Evolutionary conservation across 2,797 vertebrate genomes (phyloP).

Genomic region (Acomys russatus): DNA sequence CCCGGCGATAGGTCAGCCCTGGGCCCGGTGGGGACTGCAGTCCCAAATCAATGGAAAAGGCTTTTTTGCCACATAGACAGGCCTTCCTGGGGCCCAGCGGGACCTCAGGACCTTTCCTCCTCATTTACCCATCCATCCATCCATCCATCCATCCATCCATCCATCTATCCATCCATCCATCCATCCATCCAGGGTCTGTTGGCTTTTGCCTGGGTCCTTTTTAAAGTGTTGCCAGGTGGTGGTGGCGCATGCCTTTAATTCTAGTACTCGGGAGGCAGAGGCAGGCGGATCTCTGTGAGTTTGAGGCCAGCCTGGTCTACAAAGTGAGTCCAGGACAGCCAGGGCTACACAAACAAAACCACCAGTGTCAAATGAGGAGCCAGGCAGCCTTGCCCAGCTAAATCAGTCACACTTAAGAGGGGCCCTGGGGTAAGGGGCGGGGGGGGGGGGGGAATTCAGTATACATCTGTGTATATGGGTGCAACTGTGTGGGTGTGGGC

Average conservation of each 20-base stretch:
- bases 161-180: too few relatives aligned
- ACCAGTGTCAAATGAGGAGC: not conserved
- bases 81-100: not conserved
- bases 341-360: too few relatives aligned
- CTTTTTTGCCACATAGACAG: not conserved
- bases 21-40: not conserved
- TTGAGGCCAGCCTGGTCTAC: too few relatives aligned
- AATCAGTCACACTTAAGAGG: not conserved
- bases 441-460: fast-evolving
- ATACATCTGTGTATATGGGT: not conserved
- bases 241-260: too few relatives aligned
- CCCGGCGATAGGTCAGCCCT: not conserved
- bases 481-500: not conserved
- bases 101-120: not conserved
- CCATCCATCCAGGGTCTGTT: not conserved
- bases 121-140: not conserved
- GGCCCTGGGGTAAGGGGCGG: fast-evolving
- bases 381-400: not conserved
- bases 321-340: too few relatives aligned
- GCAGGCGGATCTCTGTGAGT: too few relatives aligned
- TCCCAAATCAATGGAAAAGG: not conserved
- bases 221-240: not conserved
- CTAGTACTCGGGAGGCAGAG: too few relatives aligned
- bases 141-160: not conserved
- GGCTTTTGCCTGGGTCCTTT: not conserved